Percentiles rank a stretch among this genome's conserved stretches.
Evolutionary conservation across 2,888 invertebrate genomes (phyloP).

Genomic region (Lamellibrachia columna): DNA sequence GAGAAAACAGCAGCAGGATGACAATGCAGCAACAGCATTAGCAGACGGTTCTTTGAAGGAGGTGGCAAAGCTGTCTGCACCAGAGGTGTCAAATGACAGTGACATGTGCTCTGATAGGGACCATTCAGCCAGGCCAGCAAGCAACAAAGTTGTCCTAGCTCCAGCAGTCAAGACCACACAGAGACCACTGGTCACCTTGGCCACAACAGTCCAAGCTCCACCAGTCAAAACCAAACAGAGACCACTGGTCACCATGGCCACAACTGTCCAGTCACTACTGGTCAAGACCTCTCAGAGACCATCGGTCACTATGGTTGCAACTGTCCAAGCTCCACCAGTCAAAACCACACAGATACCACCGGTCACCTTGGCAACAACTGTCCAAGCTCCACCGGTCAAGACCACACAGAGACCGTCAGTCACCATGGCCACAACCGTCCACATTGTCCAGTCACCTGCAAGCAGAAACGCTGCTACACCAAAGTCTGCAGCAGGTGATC

Average conservation of each 20-base stretch:
- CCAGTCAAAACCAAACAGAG: no score
- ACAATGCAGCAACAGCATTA: background rate
- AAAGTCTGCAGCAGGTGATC: background rate
- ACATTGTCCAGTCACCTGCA: slow-evolving; percentile 7
- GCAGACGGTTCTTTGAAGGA: background rate
- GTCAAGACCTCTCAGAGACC: no score
- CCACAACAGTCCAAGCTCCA: no score
- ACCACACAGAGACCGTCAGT: background rate
- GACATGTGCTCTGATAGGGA: background rate
- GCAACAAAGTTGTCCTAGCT: background rate
- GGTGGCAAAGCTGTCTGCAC: background rate
- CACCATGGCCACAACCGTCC: background rate
- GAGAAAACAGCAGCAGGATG: background rate
- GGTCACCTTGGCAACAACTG: background rate
- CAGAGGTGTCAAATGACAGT: background rate
- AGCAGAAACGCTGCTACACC: background rate
- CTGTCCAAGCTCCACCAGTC: background rate
- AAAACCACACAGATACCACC: background rate
- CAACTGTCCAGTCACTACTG: no score
- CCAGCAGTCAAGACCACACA: background rate
- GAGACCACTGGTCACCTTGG: background rate
- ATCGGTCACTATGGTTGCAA: no score
- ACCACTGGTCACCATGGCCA: no score
- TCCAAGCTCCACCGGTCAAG: background rate
- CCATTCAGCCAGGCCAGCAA: background rate